Evolutionary conservation across 2,888 invertebrate species (phyloP).

Genomic region (Aplocera efformata): DNA sequence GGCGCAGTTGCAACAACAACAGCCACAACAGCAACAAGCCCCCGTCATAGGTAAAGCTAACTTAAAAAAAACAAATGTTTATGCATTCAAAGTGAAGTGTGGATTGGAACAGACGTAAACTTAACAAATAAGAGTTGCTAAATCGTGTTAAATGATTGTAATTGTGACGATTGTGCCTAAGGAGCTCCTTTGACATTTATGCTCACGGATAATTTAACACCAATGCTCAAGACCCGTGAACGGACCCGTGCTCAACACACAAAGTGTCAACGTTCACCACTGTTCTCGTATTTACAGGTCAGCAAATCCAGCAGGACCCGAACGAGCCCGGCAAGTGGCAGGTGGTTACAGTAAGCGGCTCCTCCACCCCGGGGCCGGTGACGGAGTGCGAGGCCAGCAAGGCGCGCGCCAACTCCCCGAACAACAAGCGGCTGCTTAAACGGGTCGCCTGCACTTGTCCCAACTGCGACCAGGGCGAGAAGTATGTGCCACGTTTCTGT

Average conservation of each 20-base stretch:
- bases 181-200: no score
- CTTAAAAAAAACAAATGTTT: no score
- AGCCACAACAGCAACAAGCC: conserved; percentile 52
- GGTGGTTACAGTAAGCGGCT: conserved; percentile 75
- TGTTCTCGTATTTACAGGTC: conserved; percentile 55
- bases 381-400: conserved; percentile 63
- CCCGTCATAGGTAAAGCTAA: conserved; percentile 55
- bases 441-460: conserved; percentile 98
- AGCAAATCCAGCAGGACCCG: conserved; percentile 90
- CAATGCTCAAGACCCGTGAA: no score
- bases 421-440: conserved; percentile 81
- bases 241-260: no score
- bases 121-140: no score
- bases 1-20: conserved; percentile 63
- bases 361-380: conserved; percentile 28
- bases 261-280: no score
- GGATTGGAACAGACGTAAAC: no score
- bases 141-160: no score
- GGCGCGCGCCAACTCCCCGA: conserved; percentile 50
- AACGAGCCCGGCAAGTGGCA: conserved; percentile 93
- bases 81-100: no score
- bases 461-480: conserved; percentile 95
- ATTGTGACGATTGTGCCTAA: no score
- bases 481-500: conserved; percentile 65
- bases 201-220: no score